These are phyloP conservation scores for Australoheros scitulus DNA, from an alignment of 2,113 vertebrate genomes.

Conservation along the genomic window DNA sequence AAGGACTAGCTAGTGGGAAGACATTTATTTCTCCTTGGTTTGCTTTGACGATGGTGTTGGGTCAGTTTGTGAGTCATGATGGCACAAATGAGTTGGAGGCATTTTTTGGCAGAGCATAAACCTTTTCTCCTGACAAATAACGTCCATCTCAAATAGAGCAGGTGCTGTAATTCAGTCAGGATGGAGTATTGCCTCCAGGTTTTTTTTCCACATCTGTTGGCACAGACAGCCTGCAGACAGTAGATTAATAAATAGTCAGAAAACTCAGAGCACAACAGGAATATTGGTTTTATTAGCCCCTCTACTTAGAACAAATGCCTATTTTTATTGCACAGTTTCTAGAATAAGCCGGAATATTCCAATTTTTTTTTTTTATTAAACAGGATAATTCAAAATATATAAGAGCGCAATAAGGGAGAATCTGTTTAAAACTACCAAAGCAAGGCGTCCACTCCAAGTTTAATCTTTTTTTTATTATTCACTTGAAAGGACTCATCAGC, in stretches of 20 bases:
- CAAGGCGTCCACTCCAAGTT: not conserved
- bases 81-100: constrained; percentile 12
- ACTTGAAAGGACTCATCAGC: constrained; percentile 7
- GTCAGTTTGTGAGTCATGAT: constrained; percentile 15
- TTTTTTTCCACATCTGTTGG: constrained; percentile 49
- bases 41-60: constrained; percentile 5
- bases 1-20: not conserved
- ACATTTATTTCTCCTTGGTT: not conserved
- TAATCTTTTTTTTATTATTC: not conserved
- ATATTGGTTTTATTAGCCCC: not conserved
- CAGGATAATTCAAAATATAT: not conserved
- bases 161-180: constrained; percentile 55
- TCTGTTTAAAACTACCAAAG: not conserved
- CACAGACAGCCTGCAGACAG: constrained; percentile 33
- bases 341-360: not conserved
- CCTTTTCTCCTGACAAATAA: constrained; percentile 38
- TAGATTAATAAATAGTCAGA: constrained; percentile 33
- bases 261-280: not conserved
- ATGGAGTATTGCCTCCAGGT: constrained; percentile 43
- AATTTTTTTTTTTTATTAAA: not conserved
- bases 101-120: constrained; percentile 28
- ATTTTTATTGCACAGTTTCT: not conserved
- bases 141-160: constrained; percentile 42
- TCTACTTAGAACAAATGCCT: not conserved
- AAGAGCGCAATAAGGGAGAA: not conserved